Evolutionary conservation across 1,140 invertebrate species (phyloP).

Genomic region (Oryctes rhinoceros): DNA sequence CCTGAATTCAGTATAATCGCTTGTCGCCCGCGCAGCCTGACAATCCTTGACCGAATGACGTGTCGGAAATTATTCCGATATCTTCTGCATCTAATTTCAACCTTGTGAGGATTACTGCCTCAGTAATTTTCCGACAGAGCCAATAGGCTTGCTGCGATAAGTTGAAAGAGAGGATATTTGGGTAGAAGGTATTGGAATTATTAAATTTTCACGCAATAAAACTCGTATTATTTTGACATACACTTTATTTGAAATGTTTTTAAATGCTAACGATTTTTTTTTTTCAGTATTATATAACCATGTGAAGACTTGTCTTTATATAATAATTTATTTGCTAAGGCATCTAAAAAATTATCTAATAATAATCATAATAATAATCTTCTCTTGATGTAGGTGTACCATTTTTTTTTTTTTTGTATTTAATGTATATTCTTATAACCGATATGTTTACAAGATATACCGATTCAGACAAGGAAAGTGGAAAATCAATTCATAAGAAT

Average conservation of each 20-base stretch:
- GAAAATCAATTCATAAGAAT: constrained; percentile 8
- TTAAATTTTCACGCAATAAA: not conserved
- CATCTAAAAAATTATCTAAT: constrained; percentile 46
- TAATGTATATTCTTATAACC: constrained; percentile 26
- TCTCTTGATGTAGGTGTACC: constrained; percentile 16
- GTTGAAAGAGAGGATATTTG: no score
- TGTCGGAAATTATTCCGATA: no score
- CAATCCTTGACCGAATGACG: no score
- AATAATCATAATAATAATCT: constrained; percentile 46
- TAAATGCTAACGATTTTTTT: constrained; percentile 42
- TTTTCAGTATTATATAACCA: constrained; percentile 36
- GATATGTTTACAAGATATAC: constrained; percentile 40
- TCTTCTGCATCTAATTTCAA: no score
- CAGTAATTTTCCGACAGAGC: no score
- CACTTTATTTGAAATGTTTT: constrained; percentile 49
- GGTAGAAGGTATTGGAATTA: not conserved
- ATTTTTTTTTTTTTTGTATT: not conserved
- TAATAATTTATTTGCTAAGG: constrained; percentile 45
- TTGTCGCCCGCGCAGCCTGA: no score
- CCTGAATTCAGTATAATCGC: no score
- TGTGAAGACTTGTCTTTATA: constrained; percentile 41
- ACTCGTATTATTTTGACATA: constrained; percentile 44
- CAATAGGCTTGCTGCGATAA: no score
- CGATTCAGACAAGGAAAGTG: constrained; percentile 14
- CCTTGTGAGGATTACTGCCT: no score